Conservation (phyloP, 2,797 vertebrate genomes). For the Diglossa cyanea region DNA sequence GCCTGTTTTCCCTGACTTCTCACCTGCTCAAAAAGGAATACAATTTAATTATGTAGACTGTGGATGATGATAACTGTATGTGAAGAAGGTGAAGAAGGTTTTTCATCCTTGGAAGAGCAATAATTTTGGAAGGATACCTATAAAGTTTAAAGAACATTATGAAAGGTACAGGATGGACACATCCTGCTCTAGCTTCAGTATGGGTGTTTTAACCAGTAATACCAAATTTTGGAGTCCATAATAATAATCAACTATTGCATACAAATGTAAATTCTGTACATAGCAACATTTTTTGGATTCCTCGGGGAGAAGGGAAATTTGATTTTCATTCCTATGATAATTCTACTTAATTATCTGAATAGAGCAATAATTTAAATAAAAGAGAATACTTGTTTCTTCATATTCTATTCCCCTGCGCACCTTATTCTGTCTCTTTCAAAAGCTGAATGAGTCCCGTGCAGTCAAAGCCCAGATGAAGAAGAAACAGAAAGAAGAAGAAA, state of each 20-base stretch:
- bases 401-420: not conserved
- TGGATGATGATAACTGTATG: not conserved
- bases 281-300: slow-evolving; percentile 1
- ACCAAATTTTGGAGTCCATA: not conserved
- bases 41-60: not conserved
- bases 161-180: not conserved
- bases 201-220: not conserved
- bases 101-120: not conserved
- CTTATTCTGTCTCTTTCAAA: not conserved
- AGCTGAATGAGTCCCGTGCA: not conserved
- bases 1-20: not conserved
- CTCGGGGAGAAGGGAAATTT: slow-evolving; percentile 7
- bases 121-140: not conserved
- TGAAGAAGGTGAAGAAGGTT: not conserved
- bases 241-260: not conserved
- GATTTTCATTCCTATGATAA: slow-evolving; percentile 2
- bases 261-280: slow-evolving; percentile 61
- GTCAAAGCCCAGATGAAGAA: not conserved
- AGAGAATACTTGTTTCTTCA: not conserved
- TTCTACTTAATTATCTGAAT: not conserved
- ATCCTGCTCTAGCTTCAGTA: not conserved
- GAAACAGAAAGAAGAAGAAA: not conserved
- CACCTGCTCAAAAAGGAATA: not conserved
- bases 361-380: slow-evolving; percentile 12
- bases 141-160: not conserved